phyloP scores from a whole-genome alignment of 2,113 vertebrate genomes.

The Zootoca vivipara region DNA sequence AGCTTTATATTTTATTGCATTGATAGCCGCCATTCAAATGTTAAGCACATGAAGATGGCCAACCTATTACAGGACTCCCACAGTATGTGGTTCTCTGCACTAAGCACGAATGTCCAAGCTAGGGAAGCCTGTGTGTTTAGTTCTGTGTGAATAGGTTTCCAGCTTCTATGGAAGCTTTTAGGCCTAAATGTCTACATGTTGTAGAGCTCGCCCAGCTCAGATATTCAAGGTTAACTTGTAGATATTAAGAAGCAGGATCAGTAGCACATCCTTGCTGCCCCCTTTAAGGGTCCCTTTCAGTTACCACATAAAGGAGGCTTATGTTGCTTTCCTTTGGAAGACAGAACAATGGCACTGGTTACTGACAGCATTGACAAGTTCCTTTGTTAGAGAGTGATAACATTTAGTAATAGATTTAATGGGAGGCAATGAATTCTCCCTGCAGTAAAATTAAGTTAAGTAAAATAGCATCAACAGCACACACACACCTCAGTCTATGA shows the following conservation, averaged over 20 bases:
- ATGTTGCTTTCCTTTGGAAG: conserved; percentile 39
- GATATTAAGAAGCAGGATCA: background rate
- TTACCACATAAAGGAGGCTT: background rate
- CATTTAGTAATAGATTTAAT: conserved; percentile 34
- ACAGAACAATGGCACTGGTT: conserved; percentile 50
- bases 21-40: background rate
- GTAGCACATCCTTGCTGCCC: background rate
- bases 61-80: background rate
- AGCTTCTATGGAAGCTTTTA: background rate
- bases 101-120: background rate
- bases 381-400: background rate
- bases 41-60: background rate
- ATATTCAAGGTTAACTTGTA: background rate
- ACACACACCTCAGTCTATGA: conserved; percentile 42
- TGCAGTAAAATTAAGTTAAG: background rate
- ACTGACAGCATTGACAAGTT: conserved; percentile 14
- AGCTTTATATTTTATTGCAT: conserved; percentile 5
- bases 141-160: background rate
- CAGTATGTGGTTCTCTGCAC: too few relatives aligned
- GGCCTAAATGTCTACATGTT: background rate
- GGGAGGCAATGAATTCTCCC: conserved; percentile 21
- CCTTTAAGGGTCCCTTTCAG: background rate
- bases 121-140: background rate
- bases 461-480: conserved; percentile 21
- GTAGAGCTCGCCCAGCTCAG: background rate